Base-by-base conservation (phyloP, 2,888 invertebrate species). In the Caenorhabditis plicata region DNA sequence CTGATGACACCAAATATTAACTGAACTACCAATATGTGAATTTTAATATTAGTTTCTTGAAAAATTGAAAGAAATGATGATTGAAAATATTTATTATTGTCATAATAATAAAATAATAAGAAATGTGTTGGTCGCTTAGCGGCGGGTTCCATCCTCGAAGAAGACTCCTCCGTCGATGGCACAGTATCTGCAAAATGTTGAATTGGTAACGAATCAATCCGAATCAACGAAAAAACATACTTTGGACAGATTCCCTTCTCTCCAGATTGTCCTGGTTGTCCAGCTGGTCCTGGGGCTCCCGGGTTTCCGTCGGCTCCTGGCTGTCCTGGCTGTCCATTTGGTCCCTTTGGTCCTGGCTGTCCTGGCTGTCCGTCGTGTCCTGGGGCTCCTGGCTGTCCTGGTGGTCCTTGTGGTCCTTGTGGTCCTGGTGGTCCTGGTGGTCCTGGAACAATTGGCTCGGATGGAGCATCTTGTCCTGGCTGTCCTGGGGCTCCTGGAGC, bases 371-470 rank as follows among this genome's bases (percentile, higher is more conserved):
- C 69, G 38, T 53, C 46, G 44, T 52, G 57, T 58, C 69, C 69
- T 2, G 64, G 57, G 22, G 53, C 50, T 57, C 63, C 63, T 35
- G 63, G 57, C 39, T 50, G 55, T 61, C 61, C 67, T 39, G 56
- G 61, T 39, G 67, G 64, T 57, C 65, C 65, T 25, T 55, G 52
- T 42, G 56, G 60, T 42, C 68, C 68, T 2, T 63, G 15, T 49
- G 56, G 55, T 52, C 69, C 69, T 40, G 61, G 53, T 31, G 58
- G 64, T 50, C 71, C 71, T 25, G 71, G 71, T 39, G 64, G 66
- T 53, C 71, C 68, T n/a, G 68, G 68, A 22, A 63, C 55, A 32
- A 71, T 56, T 31, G 68, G 66, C 46, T 66, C 68, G 38, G 42
- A 45, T 27, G 56, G 63, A 22, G 71, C 68, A 0, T 64, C 64